Percentiles rank a stretch among this genome's conserved stretches.
These are phyloP conservation scores for Acleris holmiana DNA, from an alignment of 2,888 invertebrate genomes.

Conservation along the genomic window DNA sequence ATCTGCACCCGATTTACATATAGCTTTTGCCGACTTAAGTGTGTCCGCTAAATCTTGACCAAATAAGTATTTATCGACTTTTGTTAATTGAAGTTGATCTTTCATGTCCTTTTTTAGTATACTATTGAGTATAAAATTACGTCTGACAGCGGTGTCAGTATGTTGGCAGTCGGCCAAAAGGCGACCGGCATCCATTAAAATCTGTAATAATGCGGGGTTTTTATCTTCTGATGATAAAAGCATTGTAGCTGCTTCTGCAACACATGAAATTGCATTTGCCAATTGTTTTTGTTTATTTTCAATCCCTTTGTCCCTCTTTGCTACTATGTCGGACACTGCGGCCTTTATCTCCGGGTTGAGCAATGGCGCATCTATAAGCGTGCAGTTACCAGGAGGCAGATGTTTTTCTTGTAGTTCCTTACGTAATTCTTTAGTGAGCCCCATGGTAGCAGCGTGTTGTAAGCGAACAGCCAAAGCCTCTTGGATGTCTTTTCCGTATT, in stretches of 20 bases:
- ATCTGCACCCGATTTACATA: constrained; percentile 39
- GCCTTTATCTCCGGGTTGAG: constrained; percentile 44
- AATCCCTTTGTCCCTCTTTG: constrained; percentile 43
- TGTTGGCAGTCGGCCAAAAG: constrained; percentile 39
- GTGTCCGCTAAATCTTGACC: constrained; percentile 39
- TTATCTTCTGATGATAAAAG: constrained; percentile 20
- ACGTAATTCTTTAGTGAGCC: constrained; percentile 38
- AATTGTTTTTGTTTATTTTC: constrained; percentile 44
- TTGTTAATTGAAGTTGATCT: constrained; percentile 40
- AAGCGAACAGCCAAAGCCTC: constrained; percentile 41
- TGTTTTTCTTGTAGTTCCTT: constrained; percentile 42
- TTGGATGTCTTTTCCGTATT: constrained; percentile 41
- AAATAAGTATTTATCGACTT: constrained; percentile 39
- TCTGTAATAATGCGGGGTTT: constrained; percentile 18
- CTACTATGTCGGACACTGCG: constrained; percentile 37
- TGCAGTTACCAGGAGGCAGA: constrained; percentile 40
- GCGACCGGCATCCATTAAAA: constrained; percentile 38
- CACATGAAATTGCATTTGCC: constrained; percentile 38
- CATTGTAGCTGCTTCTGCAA: constrained; percentile 36
- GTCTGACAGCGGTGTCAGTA: constrained; percentile 34
- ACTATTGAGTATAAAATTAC: constrained; percentile 35
- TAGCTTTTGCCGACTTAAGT: constrained; percentile 41
- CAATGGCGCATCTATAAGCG: constrained; percentile 41
- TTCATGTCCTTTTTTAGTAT: constrained; percentile 43
- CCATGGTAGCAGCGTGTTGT: constrained; percentile 39